Evolutionary conservation across 2,797 vertebrate genomes (phyloP), one percentile per base, ranked within the genome.

Genomic region (Brachyalestes nurse): DNA sequence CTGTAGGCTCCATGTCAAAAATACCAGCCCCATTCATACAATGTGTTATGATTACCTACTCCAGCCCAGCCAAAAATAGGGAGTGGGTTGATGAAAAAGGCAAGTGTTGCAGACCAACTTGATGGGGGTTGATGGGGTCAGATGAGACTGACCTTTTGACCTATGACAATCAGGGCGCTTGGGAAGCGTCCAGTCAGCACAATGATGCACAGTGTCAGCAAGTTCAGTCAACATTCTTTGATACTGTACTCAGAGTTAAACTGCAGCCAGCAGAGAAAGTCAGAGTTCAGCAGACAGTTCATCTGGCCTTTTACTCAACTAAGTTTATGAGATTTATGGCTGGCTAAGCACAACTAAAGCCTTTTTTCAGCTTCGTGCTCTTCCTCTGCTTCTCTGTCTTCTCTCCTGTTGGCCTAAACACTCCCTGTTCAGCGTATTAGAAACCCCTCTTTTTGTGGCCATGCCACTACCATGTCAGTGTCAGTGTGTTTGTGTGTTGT

Each of bases 391-490:
- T 58, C 25, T 16, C 19, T 47, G 5, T 72, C 16, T 58, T 67
- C 84, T 74, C 85, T 82, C 75, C 86, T 82, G 34, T 34, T 34
- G 34, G 34, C 34, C 34, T 34, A 34, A 34, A 80, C 51, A 49
- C 84, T 55, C 34, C 62, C 40, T 40, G 57, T n/a, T 2, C 57
- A 23, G 8, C 25, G 23, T 60, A 60, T 60, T 60, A 21, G 55
- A 21, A 58, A 21, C 55, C 19, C 53, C 19, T n/a, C 53, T 19
- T 19, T 19, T 28, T 66, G 2, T 13, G 60, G 34, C 34, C 34
- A 34, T 34, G 34, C 2, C 34, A 2, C 2, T 34, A 34, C 34
- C 34, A 4, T 34, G 34, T 34, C 34, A 34, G 34, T 34, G 34
- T 34, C 34, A 34, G 34, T 34, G 34, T 34, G 28, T 28, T 28